phyloP scores from a whole-genome alignment of 2,888 invertebrate species.

The Apamea epomidion region DNA sequence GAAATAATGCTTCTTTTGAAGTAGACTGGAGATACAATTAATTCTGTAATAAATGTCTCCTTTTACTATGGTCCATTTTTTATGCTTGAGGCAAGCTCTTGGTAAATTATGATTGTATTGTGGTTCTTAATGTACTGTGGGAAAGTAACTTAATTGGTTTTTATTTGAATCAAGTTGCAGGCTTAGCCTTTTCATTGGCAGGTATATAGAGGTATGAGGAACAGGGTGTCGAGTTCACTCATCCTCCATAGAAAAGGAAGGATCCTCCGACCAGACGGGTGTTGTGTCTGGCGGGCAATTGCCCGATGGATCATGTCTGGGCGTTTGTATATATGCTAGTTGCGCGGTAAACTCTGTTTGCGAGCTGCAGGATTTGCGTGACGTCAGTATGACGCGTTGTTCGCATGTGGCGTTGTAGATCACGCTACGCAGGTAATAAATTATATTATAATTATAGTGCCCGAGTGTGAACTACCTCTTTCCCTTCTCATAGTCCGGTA shows the following conservation, averaged over 20 bases:
- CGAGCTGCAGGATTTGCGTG: too few species aligned
- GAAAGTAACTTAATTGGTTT: neutral
- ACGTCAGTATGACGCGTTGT: too few species aligned
- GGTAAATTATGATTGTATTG: neutral
- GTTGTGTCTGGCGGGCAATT: too few species aligned
- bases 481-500: neutral
- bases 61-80: constrained; percentile 3
- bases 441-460: neutral
- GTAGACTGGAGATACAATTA: neutral
- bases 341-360: too few species aligned
- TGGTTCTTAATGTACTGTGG: neutral
- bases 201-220: too few species aligned
- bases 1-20: constrained; percentile 10
- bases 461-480: neutral
- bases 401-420: too few species aligned
- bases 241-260: too few species aligned
- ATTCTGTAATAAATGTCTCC: neutral
- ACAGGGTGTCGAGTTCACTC: too few species aligned
- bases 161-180: neutral
- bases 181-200: neutral
- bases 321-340: too few species aligned
- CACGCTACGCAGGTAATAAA: neutral
- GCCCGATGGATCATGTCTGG: too few species aligned
- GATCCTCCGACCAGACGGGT: too few species aligned
- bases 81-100: neutral